Percentiles rank a stretch among this genome's conserved stretches.
Evolutionary conservation across 64 coral and sea anemone species (phyloP).

Genomic region (Montipora capricornis): DNA sequence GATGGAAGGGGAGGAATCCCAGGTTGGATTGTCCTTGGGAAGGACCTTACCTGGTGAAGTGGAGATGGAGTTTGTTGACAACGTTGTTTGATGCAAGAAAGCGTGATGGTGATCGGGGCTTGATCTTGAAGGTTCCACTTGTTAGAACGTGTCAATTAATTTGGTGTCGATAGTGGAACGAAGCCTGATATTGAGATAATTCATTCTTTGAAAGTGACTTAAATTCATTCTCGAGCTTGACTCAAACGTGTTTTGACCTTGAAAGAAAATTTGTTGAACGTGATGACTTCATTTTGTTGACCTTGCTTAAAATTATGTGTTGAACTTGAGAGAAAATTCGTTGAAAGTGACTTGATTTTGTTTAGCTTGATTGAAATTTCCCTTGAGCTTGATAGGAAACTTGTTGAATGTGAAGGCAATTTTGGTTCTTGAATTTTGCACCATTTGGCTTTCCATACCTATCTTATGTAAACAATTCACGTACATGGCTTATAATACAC

Average conservation of each 20-base stretch:
- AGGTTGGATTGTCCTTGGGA: no score
- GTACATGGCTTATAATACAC: no score
- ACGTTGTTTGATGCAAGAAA: no score
- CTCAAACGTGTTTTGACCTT: background rate
- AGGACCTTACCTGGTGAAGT: no score
- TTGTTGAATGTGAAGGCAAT: background rate
- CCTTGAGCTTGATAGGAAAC: constrained; percentile 7
- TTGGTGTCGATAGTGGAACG: no score
- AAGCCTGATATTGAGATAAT: no score
- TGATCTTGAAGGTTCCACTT: no score
- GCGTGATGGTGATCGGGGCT: no score
- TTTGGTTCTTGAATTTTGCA: constrained; percentile 31
- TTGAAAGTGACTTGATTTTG: constrained; percentile 1
- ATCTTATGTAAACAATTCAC: no score
- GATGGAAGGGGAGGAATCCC: no score
- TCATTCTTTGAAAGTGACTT: no score
- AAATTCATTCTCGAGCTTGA: background rate
- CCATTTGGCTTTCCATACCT: background rate
- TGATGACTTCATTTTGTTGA: background rate
- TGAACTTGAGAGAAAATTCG: background rate
- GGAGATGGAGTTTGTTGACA: background rate
- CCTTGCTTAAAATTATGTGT: background rate
- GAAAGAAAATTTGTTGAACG: background rate
- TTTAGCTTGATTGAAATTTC: constrained; percentile 10
- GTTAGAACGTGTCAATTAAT: no score